Percentiles rank a stretch among this genome's conserved stretches.
Conservation (phyloP, 2,113 vertebrate species). For the Urocynchramus pylzowi region DNA sequence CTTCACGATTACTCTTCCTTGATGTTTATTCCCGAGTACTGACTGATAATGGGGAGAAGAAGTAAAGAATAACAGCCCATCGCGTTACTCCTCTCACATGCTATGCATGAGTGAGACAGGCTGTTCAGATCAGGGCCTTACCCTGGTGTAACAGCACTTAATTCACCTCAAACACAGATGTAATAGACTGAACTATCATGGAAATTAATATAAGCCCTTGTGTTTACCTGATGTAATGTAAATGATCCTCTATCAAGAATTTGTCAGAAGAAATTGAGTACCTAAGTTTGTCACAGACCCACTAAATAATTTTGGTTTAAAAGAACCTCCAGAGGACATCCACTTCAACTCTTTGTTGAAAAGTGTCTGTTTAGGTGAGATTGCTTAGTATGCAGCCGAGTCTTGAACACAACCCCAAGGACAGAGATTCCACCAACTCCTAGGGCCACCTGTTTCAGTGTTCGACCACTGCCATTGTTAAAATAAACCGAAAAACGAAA, state of each 20-base stretch:
- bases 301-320: not conserved
- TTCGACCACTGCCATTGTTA: not conserved
- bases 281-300: not conserved
- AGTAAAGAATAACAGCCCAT: not conserved
- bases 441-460: not conserved
- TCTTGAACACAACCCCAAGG: not conserved
- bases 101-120: not conserved
- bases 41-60: fast-evolving
- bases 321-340: not conserved
- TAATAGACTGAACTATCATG: not conserved
- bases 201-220: not conserved
- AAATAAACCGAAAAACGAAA: not conserved
- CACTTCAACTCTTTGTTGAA: not conserved
- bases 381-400: not conserved
- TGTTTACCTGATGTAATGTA: not conserved
- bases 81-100: not conserved
- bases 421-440: not conserved
- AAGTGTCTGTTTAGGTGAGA: not conserved
- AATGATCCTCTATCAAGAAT: not conserved
- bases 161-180: not conserved
- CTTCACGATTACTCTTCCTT: not conserved
- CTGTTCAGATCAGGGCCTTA: not conserved
- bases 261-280: not conserved
- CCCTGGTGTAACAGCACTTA: fast-evolving
- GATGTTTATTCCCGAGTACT: not conserved